Evolutionary conservation across 2,113 vertebrate species (phyloP).

Genomic region (Andinoacara biseriatus): DNA sequence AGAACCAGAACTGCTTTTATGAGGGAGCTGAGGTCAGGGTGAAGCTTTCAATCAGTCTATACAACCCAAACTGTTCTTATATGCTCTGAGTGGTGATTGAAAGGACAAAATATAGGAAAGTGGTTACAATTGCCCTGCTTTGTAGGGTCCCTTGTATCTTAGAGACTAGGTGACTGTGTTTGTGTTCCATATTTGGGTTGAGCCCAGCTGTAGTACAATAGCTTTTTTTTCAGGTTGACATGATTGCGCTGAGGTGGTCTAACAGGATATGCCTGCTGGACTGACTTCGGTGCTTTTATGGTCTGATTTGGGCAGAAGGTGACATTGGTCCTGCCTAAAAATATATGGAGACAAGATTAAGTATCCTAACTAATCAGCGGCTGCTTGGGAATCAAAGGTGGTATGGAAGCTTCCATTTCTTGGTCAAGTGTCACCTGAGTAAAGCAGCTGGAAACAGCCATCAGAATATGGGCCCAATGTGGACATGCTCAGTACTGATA

Average conservation of each 20-base stretch:
- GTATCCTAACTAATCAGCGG: not conserved
- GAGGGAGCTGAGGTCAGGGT: not conserved
- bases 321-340: not conserved
- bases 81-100: not conserved
- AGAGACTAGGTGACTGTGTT: not conserved
- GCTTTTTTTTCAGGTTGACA: not conserved
- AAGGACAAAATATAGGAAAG: not conserved
- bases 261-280: not conserved
- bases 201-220: not conserved
- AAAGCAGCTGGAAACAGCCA: not conserved
- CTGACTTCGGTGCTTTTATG: not conserved
- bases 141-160: not conserved
- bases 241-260: not conserved
- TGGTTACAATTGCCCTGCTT: not conserved
- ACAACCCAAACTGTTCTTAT: constrained; percentile 5
- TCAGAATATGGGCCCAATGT: not conserved
- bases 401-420: no score
- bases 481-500: not conserved
- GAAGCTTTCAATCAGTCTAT: constrained; percentile 20
- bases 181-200: not conserved
- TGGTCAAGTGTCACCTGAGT: not conserved
- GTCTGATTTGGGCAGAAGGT: not conserved
- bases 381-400: no score
- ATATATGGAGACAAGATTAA: not conserved
- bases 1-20: constrained; percentile 16